Evolutionary conservation across 2,888 invertebrate species (phyloP).

Genomic region (Cyclophora albipunctata): DNA sequence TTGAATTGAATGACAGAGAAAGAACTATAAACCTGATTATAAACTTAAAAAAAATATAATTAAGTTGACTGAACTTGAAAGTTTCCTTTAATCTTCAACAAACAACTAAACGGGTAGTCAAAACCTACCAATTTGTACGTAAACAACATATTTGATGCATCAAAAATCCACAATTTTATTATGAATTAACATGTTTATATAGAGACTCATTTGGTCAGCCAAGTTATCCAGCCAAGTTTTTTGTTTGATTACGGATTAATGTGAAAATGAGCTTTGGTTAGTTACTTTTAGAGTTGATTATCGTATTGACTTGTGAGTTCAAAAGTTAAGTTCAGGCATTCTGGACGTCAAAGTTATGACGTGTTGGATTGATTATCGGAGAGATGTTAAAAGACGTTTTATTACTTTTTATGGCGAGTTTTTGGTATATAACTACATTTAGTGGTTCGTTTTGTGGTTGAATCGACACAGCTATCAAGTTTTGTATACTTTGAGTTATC

Average conservation of each 20-base stretch:
- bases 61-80: not conserved
- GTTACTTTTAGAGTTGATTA: constrained; percentile 22
- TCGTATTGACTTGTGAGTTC: constrained; percentile 23
- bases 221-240: constrained; percentile 45
- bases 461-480: constrained; percentile 26
- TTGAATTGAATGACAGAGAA: no score
- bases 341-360: constrained; percentile 76
- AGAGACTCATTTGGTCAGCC: constrained; percentile 64
- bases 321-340: constrained; percentile 53
- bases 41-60: no score
- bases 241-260: constrained; percentile 27
- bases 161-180: constrained; percentile 57
- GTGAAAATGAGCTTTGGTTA: no score
- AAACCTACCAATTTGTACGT: constrained; percentile 59
- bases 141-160: constrained; percentile 48
- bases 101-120: constrained; percentile 29
- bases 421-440: constrained; percentile 58
- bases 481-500: no score
- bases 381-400: constrained; percentile 76
- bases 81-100: constrained; percentile 31
- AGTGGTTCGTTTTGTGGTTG: constrained; percentile 56
- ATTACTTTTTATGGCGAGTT: constrained; percentile 69
- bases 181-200: constrained; percentile 72
- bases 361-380: constrained; percentile 77
- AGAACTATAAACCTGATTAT: no score